These are phyloP conservation scores for Cassiopea xamachana DNA, from an alignment of 30 jellyfish, hydroid and myxozoan genomes.

Conservation along the genomic window DNA sequence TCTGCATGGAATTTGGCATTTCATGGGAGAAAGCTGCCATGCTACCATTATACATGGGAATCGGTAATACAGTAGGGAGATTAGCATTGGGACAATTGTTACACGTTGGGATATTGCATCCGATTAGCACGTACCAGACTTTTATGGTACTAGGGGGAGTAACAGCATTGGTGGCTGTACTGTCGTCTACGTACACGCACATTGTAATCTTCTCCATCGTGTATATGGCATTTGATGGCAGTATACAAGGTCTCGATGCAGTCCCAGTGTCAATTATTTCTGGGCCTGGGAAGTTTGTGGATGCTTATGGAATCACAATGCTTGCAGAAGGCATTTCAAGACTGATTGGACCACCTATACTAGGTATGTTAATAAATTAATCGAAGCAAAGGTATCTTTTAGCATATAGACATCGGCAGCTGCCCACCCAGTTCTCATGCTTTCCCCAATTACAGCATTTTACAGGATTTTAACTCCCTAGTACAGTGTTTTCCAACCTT, in stretches of 20 bases:
- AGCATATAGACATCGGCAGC: too few relatives aligned
- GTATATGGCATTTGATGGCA: slow-evolving; percentile 44
- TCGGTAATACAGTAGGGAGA: slow-evolving; percentile 39
- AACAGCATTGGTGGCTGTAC: slow-evolving; percentile 27
- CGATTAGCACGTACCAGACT: slow-evolving; percentile 17
- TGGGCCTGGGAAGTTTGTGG: not conserved
- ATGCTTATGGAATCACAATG: slow-evolving; percentile 26
- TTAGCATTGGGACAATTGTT: slow-evolving; percentile 33
- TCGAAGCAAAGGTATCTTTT: not conserved
- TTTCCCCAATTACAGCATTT: too few relatives aligned
- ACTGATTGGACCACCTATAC: slow-evolving; percentile 31
- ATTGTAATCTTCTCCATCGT: slow-evolving; percentile 6
- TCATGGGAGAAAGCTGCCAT: slow-evolving; percentile 45
- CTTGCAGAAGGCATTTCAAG: slow-evolving; percentile 13
- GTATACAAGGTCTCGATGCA: slow-evolving; percentile 29
- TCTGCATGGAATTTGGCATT: slow-evolving; percentile 40
- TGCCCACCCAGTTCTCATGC: too few relatives aligned
- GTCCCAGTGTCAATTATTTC: slow-evolving; percentile 11
- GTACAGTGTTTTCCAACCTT: too few relatives aligned
- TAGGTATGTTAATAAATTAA: slow-evolving; percentile 10
- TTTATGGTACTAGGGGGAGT: slow-evolving; percentile 30
- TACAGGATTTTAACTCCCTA: too few relatives aligned
- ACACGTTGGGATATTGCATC: not conserved
- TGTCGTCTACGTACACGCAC: slow-evolving; percentile 8
- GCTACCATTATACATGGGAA: slow-evolving; percentile 53